These are phyloP conservation scores for Junonia oenone DNA, from an alignment of 2,888 invertebrate species.

Conservation along the genomic window DNA sequence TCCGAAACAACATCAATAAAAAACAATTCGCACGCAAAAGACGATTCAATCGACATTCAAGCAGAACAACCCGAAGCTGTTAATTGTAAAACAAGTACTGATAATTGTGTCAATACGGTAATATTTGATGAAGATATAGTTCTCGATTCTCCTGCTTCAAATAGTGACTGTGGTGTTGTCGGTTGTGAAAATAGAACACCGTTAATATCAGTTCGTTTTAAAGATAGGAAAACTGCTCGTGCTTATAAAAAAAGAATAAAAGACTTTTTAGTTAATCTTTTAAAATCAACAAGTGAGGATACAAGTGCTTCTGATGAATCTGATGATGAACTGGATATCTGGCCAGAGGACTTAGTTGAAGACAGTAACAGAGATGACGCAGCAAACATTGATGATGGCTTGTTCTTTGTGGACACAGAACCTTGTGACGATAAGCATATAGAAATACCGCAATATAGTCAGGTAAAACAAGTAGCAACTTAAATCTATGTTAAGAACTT, in stretches of 20 bases:
- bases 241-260: conserved; percentile 67
- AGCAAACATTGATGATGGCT: conserved; percentile 41
- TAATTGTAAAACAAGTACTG: background rate
- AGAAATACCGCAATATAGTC: conserved; percentile 57
- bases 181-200: conserved; percentile 65
- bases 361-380: conserved; percentile 48
- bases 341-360: conserved; percentile 58
- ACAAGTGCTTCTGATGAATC: conserved; percentile 47
- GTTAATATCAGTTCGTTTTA: conserved; percentile 65
- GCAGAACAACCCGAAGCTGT: background rate
- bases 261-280: conserved; percentile 62
- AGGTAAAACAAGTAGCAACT: conserved; percentile 44
- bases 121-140: conserved; percentile 57
- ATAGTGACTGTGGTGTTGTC: conserved; percentile 53
- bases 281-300: conserved; percentile 53
- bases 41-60: background rate
- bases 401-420: conserved; percentile 67
- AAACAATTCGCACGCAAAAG: conserved; percentile 36
- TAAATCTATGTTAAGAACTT: background rate
- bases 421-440: conserved; percentile 41
- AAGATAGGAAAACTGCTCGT: conserved; percentile 58
- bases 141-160: conserved; percentile 56
- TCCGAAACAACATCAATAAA: conserved; percentile 33
- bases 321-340: conserved; percentile 60
- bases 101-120: conserved; percentile 31